phyloP scores from a whole-genome alignment of 1,140 invertebrate species.

The Babylonia areolata region DNA sequence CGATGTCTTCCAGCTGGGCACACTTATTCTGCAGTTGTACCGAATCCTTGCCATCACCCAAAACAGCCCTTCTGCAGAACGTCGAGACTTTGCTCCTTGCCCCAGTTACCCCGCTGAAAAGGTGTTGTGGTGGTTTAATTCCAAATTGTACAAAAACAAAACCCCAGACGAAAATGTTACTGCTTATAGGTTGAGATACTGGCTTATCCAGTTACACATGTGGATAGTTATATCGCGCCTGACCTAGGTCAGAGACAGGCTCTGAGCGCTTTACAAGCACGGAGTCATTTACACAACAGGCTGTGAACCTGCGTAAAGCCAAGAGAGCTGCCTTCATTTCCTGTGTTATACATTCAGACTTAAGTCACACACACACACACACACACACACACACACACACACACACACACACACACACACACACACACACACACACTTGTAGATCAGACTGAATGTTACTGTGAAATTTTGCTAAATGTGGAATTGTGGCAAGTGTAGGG shows the following conservation, averaged over 20 bases:
- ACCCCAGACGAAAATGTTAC: too few species aligned
- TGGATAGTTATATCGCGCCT: neutral
- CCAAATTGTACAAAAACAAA: neutral
- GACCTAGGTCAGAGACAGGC: too few species aligned
- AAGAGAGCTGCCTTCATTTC: too few species aligned
- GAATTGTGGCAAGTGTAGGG: neutral
- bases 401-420: too few species aligned
- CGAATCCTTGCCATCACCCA: neutral
- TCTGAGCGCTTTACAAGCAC: too few species aligned
- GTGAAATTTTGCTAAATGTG: neutral
- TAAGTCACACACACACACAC: too few species aligned
- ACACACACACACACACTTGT: too few species aligned
- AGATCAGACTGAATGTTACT: too few species aligned
- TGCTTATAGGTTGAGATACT: neutral
- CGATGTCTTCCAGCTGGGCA: slow-evolving; percentile 30
- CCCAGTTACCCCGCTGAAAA: neutral
- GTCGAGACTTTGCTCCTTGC: neutral
- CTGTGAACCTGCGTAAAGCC: too few species aligned
- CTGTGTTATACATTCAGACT: neutral
- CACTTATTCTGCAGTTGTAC: neutral
- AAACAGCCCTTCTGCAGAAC: neutral
- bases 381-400: too few species aligned
- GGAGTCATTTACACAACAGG: too few species aligned
- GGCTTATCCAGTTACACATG: neutral
- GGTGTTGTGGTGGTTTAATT: slow-evolving; percentile 5